Percentiles rank a stretch among this genome's conserved stretches.
Evolutionary conservation across 2,113 vertebrate genomes (phyloP).

Genomic region (Cynopterus brachyotis): DNA sequence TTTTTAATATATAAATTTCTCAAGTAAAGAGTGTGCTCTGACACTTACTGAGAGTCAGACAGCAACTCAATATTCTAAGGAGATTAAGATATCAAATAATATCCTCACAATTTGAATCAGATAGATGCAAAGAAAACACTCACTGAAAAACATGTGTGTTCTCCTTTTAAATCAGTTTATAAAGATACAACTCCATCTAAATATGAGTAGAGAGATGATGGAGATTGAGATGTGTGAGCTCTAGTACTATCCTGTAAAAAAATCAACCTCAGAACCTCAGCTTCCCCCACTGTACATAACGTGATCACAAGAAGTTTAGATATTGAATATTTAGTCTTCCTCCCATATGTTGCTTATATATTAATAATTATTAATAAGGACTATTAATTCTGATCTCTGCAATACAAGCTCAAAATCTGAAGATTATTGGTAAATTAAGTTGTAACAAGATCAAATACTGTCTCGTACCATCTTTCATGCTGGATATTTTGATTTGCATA

Average conservation of each 20-base stretch:
- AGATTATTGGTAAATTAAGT: not conserved
- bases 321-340: not conserved
- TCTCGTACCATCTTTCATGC: not conserved
- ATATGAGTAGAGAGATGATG: not conserved
- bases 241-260: not conserved
- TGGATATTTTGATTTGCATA: constrained; percentile 36
- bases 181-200: not conserved
- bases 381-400: not conserved
- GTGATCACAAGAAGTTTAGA: not conserved
- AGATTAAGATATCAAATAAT: not conserved
- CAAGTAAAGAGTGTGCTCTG: not conserved
- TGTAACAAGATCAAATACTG: not conserved
- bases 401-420: not conserved
- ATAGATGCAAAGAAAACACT: not conserved
- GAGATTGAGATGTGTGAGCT: not conserved
- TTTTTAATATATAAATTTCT: not conserved
- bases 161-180: not conserved
- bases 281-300: not conserved
- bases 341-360: not conserved
- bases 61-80: not conserved
- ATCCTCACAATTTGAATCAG: not conserved
- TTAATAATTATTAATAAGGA: not conserved
- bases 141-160: not conserved
- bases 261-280: not conserved
- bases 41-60: not conserved